Base-by-base conservation (phyloP, 2,113 vertebrate species). In the Delphinus delphis region DNA sequence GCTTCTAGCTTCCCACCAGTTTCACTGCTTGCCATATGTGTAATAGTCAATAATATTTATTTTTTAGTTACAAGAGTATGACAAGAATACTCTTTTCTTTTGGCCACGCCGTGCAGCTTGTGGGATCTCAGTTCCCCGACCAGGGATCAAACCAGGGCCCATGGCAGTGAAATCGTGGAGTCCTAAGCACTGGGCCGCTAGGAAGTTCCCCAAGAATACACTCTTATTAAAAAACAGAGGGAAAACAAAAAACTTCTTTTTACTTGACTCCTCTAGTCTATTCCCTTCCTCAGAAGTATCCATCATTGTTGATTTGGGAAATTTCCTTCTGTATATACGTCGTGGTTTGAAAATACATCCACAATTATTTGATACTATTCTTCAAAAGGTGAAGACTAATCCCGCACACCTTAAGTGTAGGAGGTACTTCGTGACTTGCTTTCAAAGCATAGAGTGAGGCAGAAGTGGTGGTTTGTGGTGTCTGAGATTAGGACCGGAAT, bases 1-100 rank as follows among this genome's bases (percentile, higher is more conserved):
- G n/a, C 65, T 36, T 60, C 60, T 94, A 55, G 76, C 25, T 87
- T 93, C 55, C 31, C 8, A 38, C 38, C 21, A 55, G 55, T 77
- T 80, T 95, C 63, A 77, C 38, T 36, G 44, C 21, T 89, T 85
- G 81, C 38, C 62, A 55, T 15, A 50, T 55, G 88, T 82, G 70
- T 36, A 73, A 67, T 53, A 86, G 13, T 76, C 85, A 84, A 80
- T n/a, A 88, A 50, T 77, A 70, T 83, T 89, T 58, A 55, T 83
- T 63, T 92, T 83, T 93, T 41, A 68, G 36, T 79, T 76, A 77
- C 0, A 87, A 68, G 96, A 94, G 80, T 67, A 86, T 50, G 88
- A 79, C 11, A 73, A 94, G 41, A 79, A 86, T 60, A 58, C 4
- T 38, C 33, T 62, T 62, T 25, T 26, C 23, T 62, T 62, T 62